Evolutionary conservation across 2,113 vertebrate species (phyloP).

Genomic region (Lontra canadensis): DNA sequence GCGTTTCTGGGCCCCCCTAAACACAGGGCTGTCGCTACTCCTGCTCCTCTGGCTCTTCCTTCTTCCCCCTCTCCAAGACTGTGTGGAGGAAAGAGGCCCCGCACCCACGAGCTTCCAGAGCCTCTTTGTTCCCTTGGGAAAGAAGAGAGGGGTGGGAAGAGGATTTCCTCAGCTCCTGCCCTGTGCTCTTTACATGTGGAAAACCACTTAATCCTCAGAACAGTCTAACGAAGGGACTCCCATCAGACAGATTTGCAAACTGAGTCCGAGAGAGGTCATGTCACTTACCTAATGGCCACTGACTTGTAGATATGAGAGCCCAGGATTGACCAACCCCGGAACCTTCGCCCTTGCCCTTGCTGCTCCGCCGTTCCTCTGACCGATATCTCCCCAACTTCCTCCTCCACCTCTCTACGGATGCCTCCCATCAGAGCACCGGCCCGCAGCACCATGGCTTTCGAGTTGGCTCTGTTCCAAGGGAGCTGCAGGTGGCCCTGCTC

Average conservation of each 20-base stretch:
- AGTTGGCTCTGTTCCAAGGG: background rate
- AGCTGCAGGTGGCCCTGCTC: background rate
- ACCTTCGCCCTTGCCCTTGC: background rate
- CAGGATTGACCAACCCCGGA: background rate
- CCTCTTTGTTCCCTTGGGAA: background rate
- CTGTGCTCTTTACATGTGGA: background rate
- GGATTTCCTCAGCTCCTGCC: background rate
- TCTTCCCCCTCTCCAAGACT: background rate
- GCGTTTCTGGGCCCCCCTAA: background rate
- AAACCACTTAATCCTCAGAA: background rate
- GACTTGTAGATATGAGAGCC: background rate
- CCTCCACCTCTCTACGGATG: background rate
- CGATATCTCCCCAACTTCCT: background rate
- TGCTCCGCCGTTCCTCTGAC: background rate
- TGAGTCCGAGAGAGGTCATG: background rate
- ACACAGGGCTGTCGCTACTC: background rate
- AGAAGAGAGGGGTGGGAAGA: background rate
- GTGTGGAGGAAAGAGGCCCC: background rate
- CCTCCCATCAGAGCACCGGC: background rate
- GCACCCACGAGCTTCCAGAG: background rate
- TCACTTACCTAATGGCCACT: background rate
- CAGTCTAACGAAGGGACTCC: background rate
- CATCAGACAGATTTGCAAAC: background rate
- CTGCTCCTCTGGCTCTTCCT: background rate
- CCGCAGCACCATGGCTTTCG: accelerated